A percentile compares a stretch with the other conserved stretches of the same genome.
Evolutionary conservation across 2,113 vertebrate species (phyloP).

Genomic region (Notechis scutatus): DNA sequence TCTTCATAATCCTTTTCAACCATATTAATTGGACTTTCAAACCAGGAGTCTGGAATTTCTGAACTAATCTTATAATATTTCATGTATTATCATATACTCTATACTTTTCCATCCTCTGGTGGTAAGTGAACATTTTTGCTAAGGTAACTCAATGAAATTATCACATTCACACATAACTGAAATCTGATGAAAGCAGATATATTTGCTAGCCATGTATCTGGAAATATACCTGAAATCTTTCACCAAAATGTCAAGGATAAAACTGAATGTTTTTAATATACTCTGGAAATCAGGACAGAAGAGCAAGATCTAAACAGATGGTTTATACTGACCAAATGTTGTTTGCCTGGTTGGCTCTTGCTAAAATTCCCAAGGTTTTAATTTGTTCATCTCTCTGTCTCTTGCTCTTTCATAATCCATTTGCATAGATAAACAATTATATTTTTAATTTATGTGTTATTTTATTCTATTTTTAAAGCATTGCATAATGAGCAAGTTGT

Average conservation of each 20-base stretch:
- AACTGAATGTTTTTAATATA: slow-evolving; percentile 12
- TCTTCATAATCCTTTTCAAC: not conserved
- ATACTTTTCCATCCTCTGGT: not conserved
- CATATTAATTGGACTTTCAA: not conserved
- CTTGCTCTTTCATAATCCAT: not conserved
- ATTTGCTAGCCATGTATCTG: not conserved
- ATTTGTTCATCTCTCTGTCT: not conserved
- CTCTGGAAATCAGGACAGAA: slow-evolving; percentile 11
- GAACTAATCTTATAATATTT: accelerated
- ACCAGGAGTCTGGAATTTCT: not conserved
- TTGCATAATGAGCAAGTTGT: not conserved
- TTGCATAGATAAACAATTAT: not conserved
- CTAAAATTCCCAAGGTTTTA: not conserved
- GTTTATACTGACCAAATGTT: slow-evolving; percentile 22
- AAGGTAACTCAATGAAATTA: not conserved
- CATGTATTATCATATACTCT: not conserved
- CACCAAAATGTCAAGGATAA: not conserved
- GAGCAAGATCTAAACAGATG: slow-evolving; percentile 32
- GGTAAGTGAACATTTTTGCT: not conserved
- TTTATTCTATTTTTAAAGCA: not conserved
- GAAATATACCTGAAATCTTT: slow-evolving; percentile 11
- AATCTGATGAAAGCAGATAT: slow-evolving; percentile 1
- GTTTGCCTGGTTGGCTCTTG: not conserved
- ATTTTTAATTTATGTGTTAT: not conserved
- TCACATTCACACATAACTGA: not conserved